A percentile compares a stretch with the other conserved stretches of the same genome.
phyloP scores from a whole-genome alignment of 2,888 invertebrate genomes.

The Melinopterus prodromus region DNA sequence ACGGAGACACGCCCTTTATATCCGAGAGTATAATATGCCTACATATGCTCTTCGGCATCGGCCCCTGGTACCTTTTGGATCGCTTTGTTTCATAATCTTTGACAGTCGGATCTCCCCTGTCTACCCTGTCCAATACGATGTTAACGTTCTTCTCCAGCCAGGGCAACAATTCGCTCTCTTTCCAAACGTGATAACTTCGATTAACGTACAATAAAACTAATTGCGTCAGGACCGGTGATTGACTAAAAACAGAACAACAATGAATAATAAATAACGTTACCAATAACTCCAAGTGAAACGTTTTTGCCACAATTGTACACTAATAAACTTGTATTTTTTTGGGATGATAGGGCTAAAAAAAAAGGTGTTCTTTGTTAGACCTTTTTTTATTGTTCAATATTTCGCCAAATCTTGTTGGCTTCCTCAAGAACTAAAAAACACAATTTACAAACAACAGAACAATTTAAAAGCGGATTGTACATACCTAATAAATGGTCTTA shows the following conservation, averaged over 20 bases:
- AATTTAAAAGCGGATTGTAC: too few species aligned
- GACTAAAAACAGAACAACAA: constrained; percentile 59
- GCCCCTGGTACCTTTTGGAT: constrained; percentile 67
- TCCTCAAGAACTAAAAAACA: too few species aligned
- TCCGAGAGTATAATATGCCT: constrained; percentile 78
- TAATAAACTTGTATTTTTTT: too few species aligned
- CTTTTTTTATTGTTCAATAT: too few species aligned
- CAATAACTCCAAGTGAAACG: too few species aligned
- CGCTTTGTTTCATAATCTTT: constrained; percentile 70
- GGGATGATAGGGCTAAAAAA: too few species aligned
- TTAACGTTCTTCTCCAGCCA: constrained; percentile 82
- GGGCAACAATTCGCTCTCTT: constrained; percentile 73
- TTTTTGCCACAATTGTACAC: too few species aligned
- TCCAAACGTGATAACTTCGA: constrained; percentile 81
- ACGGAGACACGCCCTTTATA: constrained; percentile 70
- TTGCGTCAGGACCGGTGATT: constrained; percentile 72
- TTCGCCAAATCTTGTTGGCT: too few species aligned
- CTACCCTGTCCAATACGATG: constrained; percentile 69
- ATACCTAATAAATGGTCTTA: too few species aligned
- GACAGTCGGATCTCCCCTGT: constrained; percentile 67
- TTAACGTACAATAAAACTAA: constrained; percentile 77
- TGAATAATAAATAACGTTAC: constrained; percentile 25
- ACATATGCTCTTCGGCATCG: constrained; percentile 70
- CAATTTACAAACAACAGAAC: too few species aligned
- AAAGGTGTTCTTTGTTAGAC: too few species aligned